Conservation (phyloP, 64 coral and sea anemone genomes). For the Montipora cactus region DNA sequence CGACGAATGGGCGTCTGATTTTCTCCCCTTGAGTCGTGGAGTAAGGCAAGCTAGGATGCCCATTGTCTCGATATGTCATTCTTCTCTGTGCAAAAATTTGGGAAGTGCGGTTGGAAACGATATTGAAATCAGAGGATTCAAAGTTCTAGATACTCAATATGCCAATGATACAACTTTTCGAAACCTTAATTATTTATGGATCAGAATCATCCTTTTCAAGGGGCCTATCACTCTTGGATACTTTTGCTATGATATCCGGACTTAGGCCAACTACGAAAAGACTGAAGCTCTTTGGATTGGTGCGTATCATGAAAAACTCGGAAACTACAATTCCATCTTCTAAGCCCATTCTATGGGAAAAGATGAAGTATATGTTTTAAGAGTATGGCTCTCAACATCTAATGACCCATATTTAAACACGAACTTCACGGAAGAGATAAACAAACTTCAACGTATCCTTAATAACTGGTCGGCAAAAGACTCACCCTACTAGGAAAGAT, state of each 20-base stretch:
- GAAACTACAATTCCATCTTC: neutral
- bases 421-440: too few relatives aligned
- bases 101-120: neutral
- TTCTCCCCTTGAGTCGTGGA: neutral
- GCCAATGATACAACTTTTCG: slow-evolving; percentile 45
- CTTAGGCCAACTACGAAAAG: slow-evolving; percentile 27
- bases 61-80: slow-evolving; percentile 17
- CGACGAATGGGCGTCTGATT: too few relatives aligned
- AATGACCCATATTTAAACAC: too few relatives aligned
- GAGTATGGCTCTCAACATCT: neutral
- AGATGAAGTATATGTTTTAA: slow-evolving; percentile 37
- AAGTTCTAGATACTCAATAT: slow-evolving; percentile 4
- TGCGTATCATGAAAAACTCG: neutral
- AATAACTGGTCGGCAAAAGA: too few relatives aligned
- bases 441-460: too few relatives aligned
- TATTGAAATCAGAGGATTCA: neutral
- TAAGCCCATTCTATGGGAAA: neutral
- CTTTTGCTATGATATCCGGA: neutral
- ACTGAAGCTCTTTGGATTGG: slow-evolving; percentile 46
- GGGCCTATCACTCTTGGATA: neutral
- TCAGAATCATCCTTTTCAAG: neutral
- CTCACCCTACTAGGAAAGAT: too few relatives aligned
- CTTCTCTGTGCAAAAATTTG: slow-evolving; percentile 21
- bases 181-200: neutral
- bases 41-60: slow-evolving; percentile 36